A percentile compares a stretch with the other conserved stretches of the same genome.
Evolutionary conservation across 2,113 vertebrate genomes (phyloP).

Genomic region (Trogon melanurus): DNA sequence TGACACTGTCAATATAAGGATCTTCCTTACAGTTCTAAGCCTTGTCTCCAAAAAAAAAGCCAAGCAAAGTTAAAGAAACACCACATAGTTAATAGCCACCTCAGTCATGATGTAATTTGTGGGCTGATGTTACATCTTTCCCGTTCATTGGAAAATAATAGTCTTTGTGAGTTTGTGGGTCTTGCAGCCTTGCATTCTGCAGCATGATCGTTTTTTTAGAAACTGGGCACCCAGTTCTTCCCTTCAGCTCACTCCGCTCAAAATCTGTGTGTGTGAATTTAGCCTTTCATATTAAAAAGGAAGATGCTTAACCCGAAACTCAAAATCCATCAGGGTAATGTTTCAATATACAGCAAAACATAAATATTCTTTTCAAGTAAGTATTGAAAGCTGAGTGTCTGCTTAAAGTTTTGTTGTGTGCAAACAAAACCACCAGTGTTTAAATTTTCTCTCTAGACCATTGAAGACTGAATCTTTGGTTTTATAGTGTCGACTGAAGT

Average conservation of each 20-base stretch:
- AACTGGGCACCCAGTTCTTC: not conserved
- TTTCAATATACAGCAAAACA: not conserved
- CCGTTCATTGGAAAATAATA: not conserved
- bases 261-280: not conserved
- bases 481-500: slow-evolving; percentile 15
- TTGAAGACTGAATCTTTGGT: slow-evolving; percentile 2
- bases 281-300: not conserved
- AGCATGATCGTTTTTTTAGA: not conserved
- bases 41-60: not conserved
- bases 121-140: not conserved
- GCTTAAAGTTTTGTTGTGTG: not conserved
- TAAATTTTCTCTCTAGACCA: slow-evolving; percentile 10
- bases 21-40: not conserved
- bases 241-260: not conserved
- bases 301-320: slow-evolving; percentile 18
- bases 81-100: not conserved
- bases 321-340: not conserved
- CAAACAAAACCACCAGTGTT: slow-evolving; percentile 23
- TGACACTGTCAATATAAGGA: not conserved
- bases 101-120: not conserved
- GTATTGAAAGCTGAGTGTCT: not conserved
- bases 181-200: not conserved
- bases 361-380: not conserved
- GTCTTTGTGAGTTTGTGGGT: not conserved
- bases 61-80: not conserved